phyloP scores from a whole-genome alignment of 2,113 vertebrate species.

The Pterocles gutturalis region DNA sequence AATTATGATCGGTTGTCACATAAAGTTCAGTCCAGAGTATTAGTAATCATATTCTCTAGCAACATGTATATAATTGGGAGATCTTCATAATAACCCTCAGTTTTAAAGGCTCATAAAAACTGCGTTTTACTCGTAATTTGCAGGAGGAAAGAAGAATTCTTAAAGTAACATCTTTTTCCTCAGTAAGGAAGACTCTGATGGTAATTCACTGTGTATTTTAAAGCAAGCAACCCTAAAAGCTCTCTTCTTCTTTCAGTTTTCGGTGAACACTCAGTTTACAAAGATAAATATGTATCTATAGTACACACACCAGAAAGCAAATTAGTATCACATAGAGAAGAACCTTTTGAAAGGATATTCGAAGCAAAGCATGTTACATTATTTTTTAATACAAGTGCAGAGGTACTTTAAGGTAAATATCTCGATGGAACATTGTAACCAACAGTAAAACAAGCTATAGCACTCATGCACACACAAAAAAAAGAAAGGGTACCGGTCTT shows the following conservation, averaged over 20 bases:
- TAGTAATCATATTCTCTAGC: constrained; percentile 60
- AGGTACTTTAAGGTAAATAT: constrained; percentile 9
- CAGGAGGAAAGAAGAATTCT: background rate
- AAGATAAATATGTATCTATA: background rate
- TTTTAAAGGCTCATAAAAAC: constrained; percentile 65
- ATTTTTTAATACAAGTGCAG: background rate
- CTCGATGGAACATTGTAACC: constrained; percentile 6
- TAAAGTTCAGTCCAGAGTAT: constrained; percentile 60
- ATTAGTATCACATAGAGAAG: background rate
- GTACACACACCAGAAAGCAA: background rate
- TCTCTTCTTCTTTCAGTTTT: background rate
- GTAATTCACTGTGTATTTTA: background rate
- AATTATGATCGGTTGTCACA: constrained; percentile 62
- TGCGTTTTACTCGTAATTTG: constrained; percentile 31
- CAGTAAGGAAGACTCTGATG: background rate
- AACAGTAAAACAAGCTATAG: constrained; percentile 4
- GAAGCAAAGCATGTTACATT: background rate
- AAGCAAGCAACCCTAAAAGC: background rate
- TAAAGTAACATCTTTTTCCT: constrained; percentile 43
- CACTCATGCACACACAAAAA: background rate
- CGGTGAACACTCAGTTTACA: background rate
- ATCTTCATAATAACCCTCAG: constrained; percentile 60
- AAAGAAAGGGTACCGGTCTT: background rate
- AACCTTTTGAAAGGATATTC: background rate
- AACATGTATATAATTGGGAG: constrained; percentile 61